Evolutionary conservation across 2,888 invertebrate genomes (phyloP), one percentile per base, ranked within the genome.

Genomic region (Xestia c-nigrum): DNA sequence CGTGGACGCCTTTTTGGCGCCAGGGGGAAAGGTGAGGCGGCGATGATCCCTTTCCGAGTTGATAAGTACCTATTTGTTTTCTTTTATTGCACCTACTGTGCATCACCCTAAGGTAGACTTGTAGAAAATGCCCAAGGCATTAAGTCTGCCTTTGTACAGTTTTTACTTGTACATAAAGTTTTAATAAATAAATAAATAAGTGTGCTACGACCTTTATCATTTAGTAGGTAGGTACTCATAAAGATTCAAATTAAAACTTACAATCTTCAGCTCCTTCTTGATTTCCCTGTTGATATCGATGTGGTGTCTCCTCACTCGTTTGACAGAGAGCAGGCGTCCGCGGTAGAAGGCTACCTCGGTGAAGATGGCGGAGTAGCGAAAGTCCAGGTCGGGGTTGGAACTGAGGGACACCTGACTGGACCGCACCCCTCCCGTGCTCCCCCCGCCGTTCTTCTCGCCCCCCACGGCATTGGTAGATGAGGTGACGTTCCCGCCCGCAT

Each of bases 251-350:
- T 46, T 0, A 57, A 59, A 55, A 94, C 97, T 97, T 93, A 98
- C 98, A 95, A 98, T 97, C 97, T 99, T 99, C 3, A 99, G 97
- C 95, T 99, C 99, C 93, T 99, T 99, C 93, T 99, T 99, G 97
- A 99, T 98, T 91, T 98, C 98, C 66, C 99, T 97, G 9, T 98
- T 99, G 72, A 99, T 98, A 89, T 99, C 99, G 31, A 99, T 98
- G 75, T 98, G 98, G 91, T 98, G 98, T 92, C 99, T 98, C 83
- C 98, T 97, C 24, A 99, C 98, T 84, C 98, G 98, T 91, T 99
- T 99, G 72, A 99, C 98, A 14, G 99, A 98, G 80, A 99, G 98
- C 75, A 99, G 97, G 73, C 98, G 97, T 0, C 99, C 99, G 90
- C 98, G 98, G 95, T 99, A 99, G 83, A 99, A 97, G 14, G 99